phyloP scores from a whole-genome alignment of 2,888 invertebrate species.

The Acronicta alni region DNA sequence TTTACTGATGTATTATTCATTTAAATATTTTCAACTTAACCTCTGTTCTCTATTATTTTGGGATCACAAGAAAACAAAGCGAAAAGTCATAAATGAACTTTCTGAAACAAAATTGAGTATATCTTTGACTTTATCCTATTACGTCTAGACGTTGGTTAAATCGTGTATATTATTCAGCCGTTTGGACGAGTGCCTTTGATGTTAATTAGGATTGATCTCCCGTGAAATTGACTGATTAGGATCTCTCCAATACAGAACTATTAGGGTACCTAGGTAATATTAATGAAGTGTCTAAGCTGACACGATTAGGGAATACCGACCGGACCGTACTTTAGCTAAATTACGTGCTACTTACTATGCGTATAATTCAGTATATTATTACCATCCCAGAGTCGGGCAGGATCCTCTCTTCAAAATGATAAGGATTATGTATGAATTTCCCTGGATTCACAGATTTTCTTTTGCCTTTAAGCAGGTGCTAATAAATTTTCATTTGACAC shows the following conservation, averaged over 20 bases:
- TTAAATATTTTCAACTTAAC: constrained; percentile 16
- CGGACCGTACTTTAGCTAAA: constrained; percentile 22
- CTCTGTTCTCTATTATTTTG: background rate
- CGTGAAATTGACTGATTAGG: constrained; percentile 20
- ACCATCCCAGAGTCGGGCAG: background rate
- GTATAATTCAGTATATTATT: background rate
- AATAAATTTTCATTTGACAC: too few species aligned
- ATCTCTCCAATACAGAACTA: constrained; percentile 8
- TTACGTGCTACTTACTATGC: background rate
- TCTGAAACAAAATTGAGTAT: constrained; percentile 3
- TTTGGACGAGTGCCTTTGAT: constrained; percentile 28
- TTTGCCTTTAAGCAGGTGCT: too few species aligned
- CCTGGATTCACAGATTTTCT: too few species aligned
- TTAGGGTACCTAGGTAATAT: constrained; percentile 10
- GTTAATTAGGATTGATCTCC: constrained; percentile 35
- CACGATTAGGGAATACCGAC: constrained; percentile 25
- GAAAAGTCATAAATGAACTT: constrained; percentile 16
- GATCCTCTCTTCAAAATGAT: too few species aligned
- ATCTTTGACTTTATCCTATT: constrained; percentile 25
- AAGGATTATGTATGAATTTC: too few species aligned
- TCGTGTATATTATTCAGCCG: constrained; percentile 27
- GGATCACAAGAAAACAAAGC: constrained; percentile 4
- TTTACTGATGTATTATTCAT: constrained; percentile 9
- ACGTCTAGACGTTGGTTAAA: constrained; percentile 22
- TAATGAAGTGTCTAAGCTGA: constrained; percentile 34